Conservation (phyloP, 2,797 vertebrate species). For the Nannoperca australis region DNA sequence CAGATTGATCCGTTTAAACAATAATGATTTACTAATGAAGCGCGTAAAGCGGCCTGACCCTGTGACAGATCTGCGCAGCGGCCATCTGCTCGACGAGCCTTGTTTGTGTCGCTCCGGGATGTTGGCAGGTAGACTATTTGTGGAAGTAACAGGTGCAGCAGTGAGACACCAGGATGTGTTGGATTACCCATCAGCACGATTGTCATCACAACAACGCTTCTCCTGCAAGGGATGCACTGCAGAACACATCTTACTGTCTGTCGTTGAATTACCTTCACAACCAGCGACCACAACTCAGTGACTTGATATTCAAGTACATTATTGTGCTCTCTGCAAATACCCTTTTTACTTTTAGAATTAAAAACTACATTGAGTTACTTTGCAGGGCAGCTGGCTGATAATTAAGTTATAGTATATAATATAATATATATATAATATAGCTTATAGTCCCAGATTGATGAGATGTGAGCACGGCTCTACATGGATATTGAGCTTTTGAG, state of each 20-base stretch:
- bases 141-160: conserved; percentile 83
- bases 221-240: not conserved
- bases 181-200: conserved; percentile 59
- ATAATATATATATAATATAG: too few relatives aligned
- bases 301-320: not conserved
- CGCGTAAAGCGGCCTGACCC: too few relatives aligned
- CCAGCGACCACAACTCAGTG: not conserved
- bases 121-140: conserved; percentile 80
- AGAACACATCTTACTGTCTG: not conserved
- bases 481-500: not conserved
- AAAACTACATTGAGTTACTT: not conserved
- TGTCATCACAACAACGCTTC: conserved; percentile 64
- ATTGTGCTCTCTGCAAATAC: not conserved
- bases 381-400: not conserved
- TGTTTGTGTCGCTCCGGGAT: conserved; percentile 66
- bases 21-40: conserved; percentile 30
- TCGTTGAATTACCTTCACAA: not conserved
- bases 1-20: not conserved
- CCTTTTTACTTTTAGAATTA: not conserved
- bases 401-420: not conserved
- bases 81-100: conserved; percentile 53
- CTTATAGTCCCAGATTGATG: too few relatives aligned
- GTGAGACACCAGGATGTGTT: conserved; percentile 68
- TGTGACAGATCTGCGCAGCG: conserved; percentile 38
- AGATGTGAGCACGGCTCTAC: not conserved